Evolutionary conservation across 1,140 invertebrate genomes (phyloP).

Genomic region (Teleogryllus occipitalis): DNA sequence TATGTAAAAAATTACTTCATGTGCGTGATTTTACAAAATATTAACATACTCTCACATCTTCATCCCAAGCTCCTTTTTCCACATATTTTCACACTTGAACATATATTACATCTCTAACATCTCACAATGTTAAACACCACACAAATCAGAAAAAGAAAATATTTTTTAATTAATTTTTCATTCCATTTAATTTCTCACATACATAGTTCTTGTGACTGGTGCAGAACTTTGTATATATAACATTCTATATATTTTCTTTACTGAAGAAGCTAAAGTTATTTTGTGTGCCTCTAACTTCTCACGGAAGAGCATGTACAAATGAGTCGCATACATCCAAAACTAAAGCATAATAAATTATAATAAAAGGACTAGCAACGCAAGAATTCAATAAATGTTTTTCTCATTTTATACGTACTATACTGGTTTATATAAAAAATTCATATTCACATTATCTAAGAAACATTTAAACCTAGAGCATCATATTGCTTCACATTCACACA

Average conservation of each 20-base stretch:
- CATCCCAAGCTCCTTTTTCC: background rate
- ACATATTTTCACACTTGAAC: too few species aligned
- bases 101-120: too few species aligned
- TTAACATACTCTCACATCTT: background rate
- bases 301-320: background rate
- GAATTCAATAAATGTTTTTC: background rate
- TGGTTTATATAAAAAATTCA: background rate
- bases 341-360: background rate
- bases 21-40: constrained; percentile 1
- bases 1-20: constrained; percentile 2
- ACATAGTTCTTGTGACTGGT: background rate
- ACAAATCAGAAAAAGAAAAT: background rate
- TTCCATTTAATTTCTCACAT: background rate
- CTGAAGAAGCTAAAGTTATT: background rate
- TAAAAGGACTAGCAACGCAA: constrained; percentile 1
- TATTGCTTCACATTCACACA: background rate
- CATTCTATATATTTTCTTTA: background rate
- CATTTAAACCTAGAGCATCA: background rate
- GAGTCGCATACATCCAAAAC: background rate
- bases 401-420: background rate
- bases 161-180: background rate
- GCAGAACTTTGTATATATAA: background rate
- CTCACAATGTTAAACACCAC: too few species aligned
- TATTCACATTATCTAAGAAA: background rate
- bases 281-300: background rate